Evolutionary conservation across 2,113 vertebrate species (phyloP).

Genomic region (Regulus satrapa): DNA sequence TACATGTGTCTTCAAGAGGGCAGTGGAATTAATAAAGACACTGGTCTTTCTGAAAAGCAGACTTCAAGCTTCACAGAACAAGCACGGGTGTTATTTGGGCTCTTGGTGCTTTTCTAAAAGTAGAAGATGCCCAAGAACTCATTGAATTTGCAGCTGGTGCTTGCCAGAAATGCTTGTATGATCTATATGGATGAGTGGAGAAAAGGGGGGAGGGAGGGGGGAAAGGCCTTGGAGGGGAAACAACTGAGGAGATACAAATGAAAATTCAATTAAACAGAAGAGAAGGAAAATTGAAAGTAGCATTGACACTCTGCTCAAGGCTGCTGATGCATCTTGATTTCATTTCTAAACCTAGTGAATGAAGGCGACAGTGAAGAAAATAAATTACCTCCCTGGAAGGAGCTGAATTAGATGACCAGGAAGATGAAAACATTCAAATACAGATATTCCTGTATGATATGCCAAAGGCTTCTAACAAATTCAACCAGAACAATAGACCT

Average conservation of each 20-base stretch:
- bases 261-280: slow-evolving; percentile 59
- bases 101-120: slow-evolving; percentile 53
- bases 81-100: not conserved
- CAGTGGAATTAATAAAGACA: not conserved
- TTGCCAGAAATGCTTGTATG: slow-evolving; percentile 26
- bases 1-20: not conserved
- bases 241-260: slow-evolving; percentile 3
- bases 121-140: slow-evolving; percentile 48
- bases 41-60: not conserved
- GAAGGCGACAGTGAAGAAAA: not conserved
- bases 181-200: slow-evolving; percentile 39
- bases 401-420: not conserved
- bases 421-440: not conserved
- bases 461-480: not conserved
- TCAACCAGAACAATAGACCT: not conserved
- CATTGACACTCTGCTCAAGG: not conserved
- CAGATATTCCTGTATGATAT: not conserved
- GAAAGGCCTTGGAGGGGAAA: slow-evolving; percentile 20
- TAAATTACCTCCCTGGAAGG: not conserved
- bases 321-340: not conserved
- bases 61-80: slow-evolving; percentile 1
- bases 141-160: slow-evolving; percentile 50
- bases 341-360: not conserved
- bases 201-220: not conserved
- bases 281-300: slow-evolving; percentile 6